These are phyloP conservation scores for Campylomormyrus numenius DNA, from an alignment of 2,113 vertebrate genomes.

Conservation along the genomic window DNA sequence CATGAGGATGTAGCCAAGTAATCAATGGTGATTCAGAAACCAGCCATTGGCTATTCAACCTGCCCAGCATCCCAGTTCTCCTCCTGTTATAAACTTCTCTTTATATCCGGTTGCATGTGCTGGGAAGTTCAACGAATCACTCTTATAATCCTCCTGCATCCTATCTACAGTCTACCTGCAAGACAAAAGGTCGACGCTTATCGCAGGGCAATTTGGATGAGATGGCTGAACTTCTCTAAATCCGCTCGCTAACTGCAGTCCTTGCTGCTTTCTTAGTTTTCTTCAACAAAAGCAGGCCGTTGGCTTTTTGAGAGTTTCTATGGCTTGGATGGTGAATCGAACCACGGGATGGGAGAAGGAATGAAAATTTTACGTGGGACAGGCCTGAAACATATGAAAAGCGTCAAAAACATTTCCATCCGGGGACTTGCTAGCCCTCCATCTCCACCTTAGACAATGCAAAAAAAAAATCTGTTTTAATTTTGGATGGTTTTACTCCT, in stretches of 20 bases:
- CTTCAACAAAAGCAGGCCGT: slow-evolving; percentile 27
- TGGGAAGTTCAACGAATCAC: slow-evolving; percentile 32
- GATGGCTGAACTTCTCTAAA: slow-evolving; percentile 17
- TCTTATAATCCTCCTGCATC: slow-evolving; percentile 22
- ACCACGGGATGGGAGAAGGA: not conserved
- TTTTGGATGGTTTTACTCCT: not conserved
- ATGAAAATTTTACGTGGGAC: not conserved
- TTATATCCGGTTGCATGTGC: slow-evolving; percentile 18
- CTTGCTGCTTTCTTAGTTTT: slow-evolving; percentile 28
- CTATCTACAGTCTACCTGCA: slow-evolving; percentile 31
- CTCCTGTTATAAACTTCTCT: not conserved
- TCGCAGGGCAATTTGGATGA: slow-evolving; percentile 35
- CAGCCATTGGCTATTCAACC: not conserved
- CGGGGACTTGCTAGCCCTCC: not conserved
- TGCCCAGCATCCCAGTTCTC: not conserved
- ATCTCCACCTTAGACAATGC: not conserved
- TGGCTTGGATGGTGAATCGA: not conserved
- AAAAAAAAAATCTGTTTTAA: not conserved
- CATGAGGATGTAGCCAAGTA: too few species aligned
- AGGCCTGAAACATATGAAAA: not conserved
- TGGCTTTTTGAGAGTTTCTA: not conserved
- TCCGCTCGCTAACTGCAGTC: slow-evolving; percentile 23
- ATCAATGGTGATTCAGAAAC: not conserved
- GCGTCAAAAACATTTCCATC: not conserved
- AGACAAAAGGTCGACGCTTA: slow-evolving; percentile 36